Evolutionary conservation across 1,140 invertebrate genomes (phyloP).

Genomic region (Condylostylus longicornis): DNA sequence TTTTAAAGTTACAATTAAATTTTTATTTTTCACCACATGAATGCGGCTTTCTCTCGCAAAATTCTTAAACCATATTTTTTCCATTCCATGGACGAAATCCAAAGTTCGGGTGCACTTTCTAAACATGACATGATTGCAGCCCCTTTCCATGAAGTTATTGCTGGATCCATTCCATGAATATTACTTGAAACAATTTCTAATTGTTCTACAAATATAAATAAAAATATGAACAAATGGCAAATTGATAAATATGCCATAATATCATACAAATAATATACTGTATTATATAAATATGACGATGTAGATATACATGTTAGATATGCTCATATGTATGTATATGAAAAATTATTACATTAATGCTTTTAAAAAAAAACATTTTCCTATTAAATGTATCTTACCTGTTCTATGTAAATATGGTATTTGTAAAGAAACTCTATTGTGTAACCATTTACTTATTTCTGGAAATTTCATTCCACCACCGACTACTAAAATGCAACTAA

Average conservation of each 20-base stretch:
- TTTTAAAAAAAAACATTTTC: neutral
- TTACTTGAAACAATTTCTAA: slow-evolving; percentile 63
- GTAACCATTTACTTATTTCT: slow-evolving; percentile 75
- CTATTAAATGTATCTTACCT: slow-evolving; percentile 1
- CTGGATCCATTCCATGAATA: slow-evolving; percentile 77
- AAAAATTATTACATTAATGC: neutral
- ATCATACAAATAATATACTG: neutral
- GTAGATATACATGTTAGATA: too few relatives aligned
- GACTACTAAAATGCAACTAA: slow-evolving; percentile 79
- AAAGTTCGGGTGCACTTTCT: slow-evolving; percentile 84
- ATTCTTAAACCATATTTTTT: slow-evolving; percentile 67
- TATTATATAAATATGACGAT: neutral
- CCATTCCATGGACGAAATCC: slow-evolving; percentile 81
- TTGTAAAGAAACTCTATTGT: slow-evolving; percentile 69
- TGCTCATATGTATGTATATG: too few relatives aligned
- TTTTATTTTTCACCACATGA: too few relatives aligned
- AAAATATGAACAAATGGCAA: neutral
- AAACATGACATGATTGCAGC: slow-evolving; percentile 82
- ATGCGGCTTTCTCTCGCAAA: slow-evolving; percentile 71
- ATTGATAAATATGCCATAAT: slow-evolving; percentile 15
- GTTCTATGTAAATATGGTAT: slow-evolving; percentile 63
- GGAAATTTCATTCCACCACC: slow-evolving; percentile 80
- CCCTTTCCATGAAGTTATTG: slow-evolving; percentile 84
- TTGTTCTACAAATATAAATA: slow-evolving; percentile 39
- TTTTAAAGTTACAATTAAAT: too few relatives aligned